Evolutionary conservation across 2,888 invertebrate genomes (phyloP), one percentile per base, ranked within the genome.

Genomic region (Agapostemon virescens): DNA sequence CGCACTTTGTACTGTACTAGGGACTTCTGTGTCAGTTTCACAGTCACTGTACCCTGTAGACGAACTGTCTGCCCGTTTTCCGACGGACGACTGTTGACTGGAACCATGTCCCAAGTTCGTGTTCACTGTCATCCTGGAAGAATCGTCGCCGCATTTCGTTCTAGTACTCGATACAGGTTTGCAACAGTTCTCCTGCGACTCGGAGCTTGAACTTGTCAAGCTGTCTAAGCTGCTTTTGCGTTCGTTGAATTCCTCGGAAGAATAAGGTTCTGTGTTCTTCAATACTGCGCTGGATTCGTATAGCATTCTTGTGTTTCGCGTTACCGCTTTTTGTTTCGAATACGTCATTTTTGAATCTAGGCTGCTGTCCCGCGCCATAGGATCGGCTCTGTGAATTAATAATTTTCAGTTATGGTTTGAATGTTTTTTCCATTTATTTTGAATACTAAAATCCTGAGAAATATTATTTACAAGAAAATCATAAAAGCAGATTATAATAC

Each of bases 211-310:
- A 26, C 94, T 94, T 11, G 93, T 93, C 66, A 94, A 89, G 55
- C 94, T 94, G 84, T 95, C 94, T 63, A 93, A 92, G 81, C 94
- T 94, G 42, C 94, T 94, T 88, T 94, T 94, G 45, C 94, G 91
- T 72, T 93, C 93, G 2, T 92, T 88, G 36, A 90, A 87, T 4
- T 91, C 90, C 1, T 89, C 89, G 0, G 88, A 84, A 52, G 89
- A 89, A 36, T 88, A 89, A 17, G 85, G 80, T 77, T 89, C 89
- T 49, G 85, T 81, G 33, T 84, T 85, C 42, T 88, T 93, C 90
- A 77, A 90, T 88, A 86, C 90, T 86, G 88, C 90, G 88, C 80
- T 91, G 84, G 79, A 92, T 90, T 91, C 93, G 89, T 89, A 93
- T 88, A 81, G 90, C 79, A 91, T 90, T 88, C 92, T 90, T 79